phyloP scores from a whole-genome alignment of 1,140 invertebrate genomes.

The Camponotus floridanus region DNA sequence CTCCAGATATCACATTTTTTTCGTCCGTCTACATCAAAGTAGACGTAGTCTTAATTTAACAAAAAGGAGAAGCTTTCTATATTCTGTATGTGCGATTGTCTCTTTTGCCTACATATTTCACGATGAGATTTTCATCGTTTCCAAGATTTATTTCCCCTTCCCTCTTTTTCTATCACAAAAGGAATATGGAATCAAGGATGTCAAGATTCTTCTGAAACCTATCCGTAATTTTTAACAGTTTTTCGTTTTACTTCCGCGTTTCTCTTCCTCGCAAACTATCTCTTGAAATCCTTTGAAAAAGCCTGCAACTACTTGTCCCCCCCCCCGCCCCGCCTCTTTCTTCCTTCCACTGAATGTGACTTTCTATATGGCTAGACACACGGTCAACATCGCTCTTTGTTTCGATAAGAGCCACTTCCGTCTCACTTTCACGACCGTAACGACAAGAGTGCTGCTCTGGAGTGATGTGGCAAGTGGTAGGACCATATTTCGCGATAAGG shows the following conservation, averaged over 20 bases:
- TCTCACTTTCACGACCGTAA: conserved; percentile 43
- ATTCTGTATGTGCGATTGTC: background rate
- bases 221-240: background rate
- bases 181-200: background rate
- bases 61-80: background rate
- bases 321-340: background rate
- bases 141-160: background rate
- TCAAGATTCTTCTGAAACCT: background rate
- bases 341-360: conserved; percentile 1
- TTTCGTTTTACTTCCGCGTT: conserved; percentile 2
- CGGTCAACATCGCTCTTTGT: conserved; percentile 78
- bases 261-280: background rate
- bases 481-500: conserved; percentile 51
- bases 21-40: background rate
- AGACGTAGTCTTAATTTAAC: conserved; percentile 1
- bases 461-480: conserved; percentile 43
- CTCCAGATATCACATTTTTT: background rate
- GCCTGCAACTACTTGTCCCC: conserved; percentile 6
- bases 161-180: background rate
- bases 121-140: background rate
- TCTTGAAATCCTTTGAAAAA: conserved; percentile 30
- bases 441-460: conserved; percentile 20
- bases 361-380: conserved; percentile 76
- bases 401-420: conserved; percentile 70
- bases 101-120: background rate